These are phyloP conservation scores for Hydrozoanthus gracilis DNA, from an alignment of 92 coral and sea anemone species.

Conservation along the genomic window DNA sequence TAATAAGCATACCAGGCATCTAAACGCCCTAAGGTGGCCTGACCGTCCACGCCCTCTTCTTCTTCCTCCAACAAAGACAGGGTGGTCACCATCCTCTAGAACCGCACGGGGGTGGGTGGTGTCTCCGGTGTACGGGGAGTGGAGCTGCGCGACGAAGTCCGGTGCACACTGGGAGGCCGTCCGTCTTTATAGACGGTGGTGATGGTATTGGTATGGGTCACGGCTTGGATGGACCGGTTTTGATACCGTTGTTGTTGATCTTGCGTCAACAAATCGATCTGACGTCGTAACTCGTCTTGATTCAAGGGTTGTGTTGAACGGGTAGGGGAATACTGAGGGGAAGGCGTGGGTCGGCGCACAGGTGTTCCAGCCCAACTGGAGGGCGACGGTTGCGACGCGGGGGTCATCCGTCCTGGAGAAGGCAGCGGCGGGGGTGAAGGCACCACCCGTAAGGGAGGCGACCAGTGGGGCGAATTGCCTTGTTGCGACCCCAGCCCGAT, in stretches of 20 bases:
- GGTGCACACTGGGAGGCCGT: background rate
- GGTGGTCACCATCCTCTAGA: background rate
- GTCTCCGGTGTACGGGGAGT: background rate
- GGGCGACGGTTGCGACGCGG: background rate
- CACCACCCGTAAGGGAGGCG: background rate
- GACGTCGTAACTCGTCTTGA: slow-evolving; percentile 31
- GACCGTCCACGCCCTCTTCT: background rate
- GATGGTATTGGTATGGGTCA: background rate
- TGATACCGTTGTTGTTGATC: slow-evolving; percentile 34
- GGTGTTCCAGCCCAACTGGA: slow-evolving; percentile 32
- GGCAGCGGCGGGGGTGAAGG: background rate
- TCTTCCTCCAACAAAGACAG: slow-evolving; percentile 16
- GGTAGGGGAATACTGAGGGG: slow-evolving; percentile 15
- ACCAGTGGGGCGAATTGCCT: no score
- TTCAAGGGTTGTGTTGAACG: background rate
- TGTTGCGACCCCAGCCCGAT: no score
- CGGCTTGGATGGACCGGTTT: slow-evolving; percentile 15
- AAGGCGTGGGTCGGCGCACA: slow-evolving; percentile 7
- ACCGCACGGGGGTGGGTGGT: background rate
- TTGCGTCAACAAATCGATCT: slow-evolving; percentile 35
- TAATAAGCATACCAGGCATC: slow-evolving; percentile 36
- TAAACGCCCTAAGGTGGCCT: background rate
- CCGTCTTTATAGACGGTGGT: background rate
- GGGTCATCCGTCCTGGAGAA: slow-evolving; percentile 8
- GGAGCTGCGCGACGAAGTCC: slow-evolving; percentile 12